Conservation (phyloP, 2,888 invertebrate species). For the Aproaerema taeniolella region DNA sequence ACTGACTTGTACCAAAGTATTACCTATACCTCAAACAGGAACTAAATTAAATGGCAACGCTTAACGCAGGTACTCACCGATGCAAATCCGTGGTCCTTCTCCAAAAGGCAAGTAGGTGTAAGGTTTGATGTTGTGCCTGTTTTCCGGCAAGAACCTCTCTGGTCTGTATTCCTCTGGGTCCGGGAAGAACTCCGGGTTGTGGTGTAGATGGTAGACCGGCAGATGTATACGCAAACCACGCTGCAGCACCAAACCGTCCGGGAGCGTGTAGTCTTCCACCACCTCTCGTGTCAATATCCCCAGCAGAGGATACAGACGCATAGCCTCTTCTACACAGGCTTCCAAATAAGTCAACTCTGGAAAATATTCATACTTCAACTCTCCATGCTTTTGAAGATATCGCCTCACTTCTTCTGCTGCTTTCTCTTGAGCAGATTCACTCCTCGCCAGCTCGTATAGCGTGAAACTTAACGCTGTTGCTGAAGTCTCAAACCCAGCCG, state of each 20-base stretch:
- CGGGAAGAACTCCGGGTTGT: constrained; percentile 32
- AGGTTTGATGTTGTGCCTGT: constrained; percentile 29
- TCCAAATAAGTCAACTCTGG: constrained; percentile 41
- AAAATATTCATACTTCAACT: constrained; percentile 34
- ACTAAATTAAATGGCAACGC: constrained; percentile 9
- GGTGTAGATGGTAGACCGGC: constrained; percentile 37
- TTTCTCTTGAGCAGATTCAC: constrained; percentile 30
- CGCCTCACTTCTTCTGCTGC: constrained; percentile 32
- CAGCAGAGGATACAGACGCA: constrained; percentile 44
- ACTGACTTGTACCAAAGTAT: too few relatives aligned
- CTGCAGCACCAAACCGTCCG: constrained; percentile 29
- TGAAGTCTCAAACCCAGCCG: constrained; percentile 49
- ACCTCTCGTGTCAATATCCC: constrained; percentile 40
- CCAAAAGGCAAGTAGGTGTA: constrained; percentile 44
- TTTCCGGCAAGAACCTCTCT: constrained; percentile 36
- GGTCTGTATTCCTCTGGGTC: constrained; percentile 37
- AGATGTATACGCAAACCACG: constrained; percentile 38
- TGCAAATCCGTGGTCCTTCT: constrained; percentile 31
- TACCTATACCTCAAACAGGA: constrained; percentile 22
- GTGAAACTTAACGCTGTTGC: constrained; percentile 34
- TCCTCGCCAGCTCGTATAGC: constrained; percentile 43
- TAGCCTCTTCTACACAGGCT: constrained; percentile 41
- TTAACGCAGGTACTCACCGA: constrained; percentile 1
- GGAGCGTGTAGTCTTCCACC: constrained; percentile 34
- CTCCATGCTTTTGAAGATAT: constrained; percentile 18